These are phyloP conservation scores for Castor canadensis DNA, from an alignment of 2,113 vertebrate species.

Conservation along the genomic window DNA sequence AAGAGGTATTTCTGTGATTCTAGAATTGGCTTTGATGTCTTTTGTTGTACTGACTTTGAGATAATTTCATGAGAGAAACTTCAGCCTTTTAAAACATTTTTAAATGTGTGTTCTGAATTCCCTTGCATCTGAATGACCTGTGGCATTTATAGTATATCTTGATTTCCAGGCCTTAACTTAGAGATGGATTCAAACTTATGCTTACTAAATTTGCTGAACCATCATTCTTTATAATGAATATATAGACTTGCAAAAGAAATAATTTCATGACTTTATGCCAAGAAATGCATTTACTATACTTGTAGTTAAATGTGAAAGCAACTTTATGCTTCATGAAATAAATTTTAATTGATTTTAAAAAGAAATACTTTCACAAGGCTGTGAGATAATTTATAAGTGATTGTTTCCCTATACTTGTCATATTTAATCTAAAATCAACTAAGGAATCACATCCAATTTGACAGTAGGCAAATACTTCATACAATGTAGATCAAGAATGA, in stretches of 20 bases:
- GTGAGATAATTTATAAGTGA: background rate
- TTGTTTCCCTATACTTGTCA: background rate
- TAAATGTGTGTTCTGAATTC: background rate
- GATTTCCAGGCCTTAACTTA: background rate
- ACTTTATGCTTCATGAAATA: too few species aligned
- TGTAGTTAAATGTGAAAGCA: too few species aligned
- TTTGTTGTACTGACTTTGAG: background rate
- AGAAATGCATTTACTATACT: too few species aligned
- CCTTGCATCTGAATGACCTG: background rate
- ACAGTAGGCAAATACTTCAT: background rate
- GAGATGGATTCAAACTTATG: background rate
- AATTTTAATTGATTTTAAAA: too few species aligned
- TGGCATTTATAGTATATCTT: background rate
- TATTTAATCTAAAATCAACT: background rate
- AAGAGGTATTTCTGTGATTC: background rate
- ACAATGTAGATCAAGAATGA: background rate
- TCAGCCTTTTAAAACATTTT: background rate
- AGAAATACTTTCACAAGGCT: background rate
- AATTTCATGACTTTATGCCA: too few species aligned
- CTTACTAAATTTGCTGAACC: background rate
- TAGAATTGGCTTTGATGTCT: background rate
- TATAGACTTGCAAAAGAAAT: background rate
- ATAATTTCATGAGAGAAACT: background rate
- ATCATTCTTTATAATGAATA: background rate
- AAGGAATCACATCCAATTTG: background rate